Percentiles rank a stretch among this genome's conserved stretches.
These are phyloP conservation scores for Geococcyx californianus DNA, from an alignment of 2,113 vertebrate genomes.

Conservation along the genomic window DNA sequence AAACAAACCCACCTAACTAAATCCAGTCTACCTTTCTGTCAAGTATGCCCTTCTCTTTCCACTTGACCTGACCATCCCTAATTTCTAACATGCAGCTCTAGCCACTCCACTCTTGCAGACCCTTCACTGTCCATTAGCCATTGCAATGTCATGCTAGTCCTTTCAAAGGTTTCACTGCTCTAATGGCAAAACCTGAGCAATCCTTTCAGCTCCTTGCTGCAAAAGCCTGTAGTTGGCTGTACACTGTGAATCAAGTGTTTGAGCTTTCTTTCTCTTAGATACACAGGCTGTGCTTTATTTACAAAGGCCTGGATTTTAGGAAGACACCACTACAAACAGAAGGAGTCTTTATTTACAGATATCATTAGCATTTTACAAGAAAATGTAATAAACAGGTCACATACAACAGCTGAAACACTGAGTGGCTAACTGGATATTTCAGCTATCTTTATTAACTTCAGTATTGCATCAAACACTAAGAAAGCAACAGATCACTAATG, in stretches of 20 bases:
- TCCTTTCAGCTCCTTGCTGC: background rate
- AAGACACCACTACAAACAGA: background rate
- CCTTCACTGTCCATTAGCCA: background rate
- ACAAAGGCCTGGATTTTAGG: background rate
- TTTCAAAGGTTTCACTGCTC: background rate
- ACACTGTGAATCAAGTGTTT: background rate
- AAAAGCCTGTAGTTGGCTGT: background rate
- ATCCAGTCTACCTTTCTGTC: background rate
- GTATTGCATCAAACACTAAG: conserved; percentile 37
- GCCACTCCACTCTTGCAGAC: background rate
- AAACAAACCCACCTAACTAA: background rate
- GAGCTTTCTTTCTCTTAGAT: background rate
- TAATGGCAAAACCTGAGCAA: background rate
- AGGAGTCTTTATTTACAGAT: background rate
- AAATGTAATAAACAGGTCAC: background rate
- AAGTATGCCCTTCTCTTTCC: background rate
- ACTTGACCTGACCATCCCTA: background rate
- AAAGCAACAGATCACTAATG: conserved; percentile 22
- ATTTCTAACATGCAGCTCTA: background rate
- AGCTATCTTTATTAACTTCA: conserved; percentile 14
- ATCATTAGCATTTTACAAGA: background rate
- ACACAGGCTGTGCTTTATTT: background rate
- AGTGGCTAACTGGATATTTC: background rate
- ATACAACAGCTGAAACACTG: background rate
- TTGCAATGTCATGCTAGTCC: background rate